Evolutionary conservation across 2,797 vertebrate genomes (phyloP).

Genomic region (Silurus aristotelis): DNA sequence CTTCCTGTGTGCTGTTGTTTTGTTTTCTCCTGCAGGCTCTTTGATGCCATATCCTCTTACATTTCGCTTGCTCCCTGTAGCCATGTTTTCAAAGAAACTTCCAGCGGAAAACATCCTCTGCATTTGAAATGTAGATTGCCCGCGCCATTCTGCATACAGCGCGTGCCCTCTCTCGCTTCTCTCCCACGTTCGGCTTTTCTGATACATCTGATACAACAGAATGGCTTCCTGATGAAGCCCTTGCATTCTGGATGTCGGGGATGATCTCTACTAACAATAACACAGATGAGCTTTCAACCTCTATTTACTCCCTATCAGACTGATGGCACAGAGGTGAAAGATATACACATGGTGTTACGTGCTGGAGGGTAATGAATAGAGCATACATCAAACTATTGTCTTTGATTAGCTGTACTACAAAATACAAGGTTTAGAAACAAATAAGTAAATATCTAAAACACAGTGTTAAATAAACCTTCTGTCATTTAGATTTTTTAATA

Average conservation of each 20-base stretch:
- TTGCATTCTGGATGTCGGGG: slow-evolving; percentile 68
- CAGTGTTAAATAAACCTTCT: not conserved
- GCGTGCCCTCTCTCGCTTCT: slow-evolving; percentile 64
- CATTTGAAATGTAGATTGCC: slow-evolving; percentile 79
- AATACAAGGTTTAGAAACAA: not conserved
- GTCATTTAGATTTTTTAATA: not conserved
- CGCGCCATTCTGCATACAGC: slow-evolving; percentile 70
- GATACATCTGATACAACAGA: slow-evolving; percentile 71
- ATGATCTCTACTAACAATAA: slow-evolving; percentile 73
- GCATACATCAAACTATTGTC: not conserved
- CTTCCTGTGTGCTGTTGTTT: slow-evolving; percentile 71
- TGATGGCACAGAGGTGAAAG: slow-evolving; percentile 47
- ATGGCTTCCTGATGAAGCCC: slow-evolving; percentile 66
- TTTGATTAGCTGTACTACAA: no score
- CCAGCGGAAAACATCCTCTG: slow-evolving; percentile 76
- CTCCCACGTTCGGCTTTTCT: slow-evolving; percentile 66
- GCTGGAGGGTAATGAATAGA: not conserved
- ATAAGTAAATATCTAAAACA: not conserved
- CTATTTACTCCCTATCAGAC: slow-evolving; percentile 49
- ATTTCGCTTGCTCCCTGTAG: slow-evolving; percentile 77
- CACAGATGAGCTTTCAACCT: slow-evolving; percentile 61
- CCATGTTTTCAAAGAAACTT: slow-evolving; percentile 78
- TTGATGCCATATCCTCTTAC: slow-evolving; percentile 80
- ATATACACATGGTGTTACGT: slow-evolving; percentile 31
- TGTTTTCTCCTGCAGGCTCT: slow-evolving; percentile 74